phyloP scores from a whole-genome alignment of 2,797 vertebrate species.

The Pempheris klunzingeri region DNA sequence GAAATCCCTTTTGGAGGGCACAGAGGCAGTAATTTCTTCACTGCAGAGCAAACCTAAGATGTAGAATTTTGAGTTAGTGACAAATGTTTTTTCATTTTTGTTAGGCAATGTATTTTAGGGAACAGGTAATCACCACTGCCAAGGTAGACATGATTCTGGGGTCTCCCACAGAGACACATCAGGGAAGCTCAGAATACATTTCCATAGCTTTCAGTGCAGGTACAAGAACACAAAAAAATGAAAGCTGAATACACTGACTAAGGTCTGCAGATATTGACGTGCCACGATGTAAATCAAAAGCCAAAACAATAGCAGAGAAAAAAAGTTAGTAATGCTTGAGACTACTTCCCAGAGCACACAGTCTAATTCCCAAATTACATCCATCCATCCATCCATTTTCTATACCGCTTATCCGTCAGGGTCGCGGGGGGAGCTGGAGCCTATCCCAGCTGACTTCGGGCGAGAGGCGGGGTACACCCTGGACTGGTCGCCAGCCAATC shows the following conservation, averaged over 20 bases:
- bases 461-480: no score
- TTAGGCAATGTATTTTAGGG: not conserved
- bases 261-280: no score
- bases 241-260: no score
- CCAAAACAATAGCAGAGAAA: no score
- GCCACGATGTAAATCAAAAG: slow-evolving; percentile 6
- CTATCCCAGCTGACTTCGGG: no score
- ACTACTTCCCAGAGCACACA: no score
- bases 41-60: not conserved
- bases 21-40: not conserved
- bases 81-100: not conserved
- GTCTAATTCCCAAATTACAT: no score
- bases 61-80: not conserved
- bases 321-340: no score
- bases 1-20: not conserved
- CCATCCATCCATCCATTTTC: no score
- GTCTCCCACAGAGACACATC: not conserved
- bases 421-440: no score
- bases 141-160: slow-evolving; percentile 1
- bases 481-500: no score
- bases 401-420: no score
- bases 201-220: not conserved
- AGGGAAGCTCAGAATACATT: not conserved
- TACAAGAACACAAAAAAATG: not conserved
- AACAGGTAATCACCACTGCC: not conserved